phyloP scores from a whole-genome alignment of 2,797 vertebrate genomes.

The Manis javanica region DNA sequence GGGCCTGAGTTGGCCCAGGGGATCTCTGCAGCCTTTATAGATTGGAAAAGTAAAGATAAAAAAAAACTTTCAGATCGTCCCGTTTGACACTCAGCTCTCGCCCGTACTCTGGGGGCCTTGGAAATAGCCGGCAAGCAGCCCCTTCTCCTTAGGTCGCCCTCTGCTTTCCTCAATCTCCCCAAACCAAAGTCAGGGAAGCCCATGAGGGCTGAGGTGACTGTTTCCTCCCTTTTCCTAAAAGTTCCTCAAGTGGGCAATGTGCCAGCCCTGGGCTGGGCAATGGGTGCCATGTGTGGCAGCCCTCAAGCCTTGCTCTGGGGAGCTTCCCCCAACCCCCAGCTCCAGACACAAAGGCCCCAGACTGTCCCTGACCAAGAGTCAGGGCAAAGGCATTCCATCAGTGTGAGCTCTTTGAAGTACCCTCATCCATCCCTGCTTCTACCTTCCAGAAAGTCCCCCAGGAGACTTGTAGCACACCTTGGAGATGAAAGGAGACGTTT shows the following conservation, averaged over 20 bases:
- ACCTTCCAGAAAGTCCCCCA: not conserved
- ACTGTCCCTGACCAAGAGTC: not conserved
- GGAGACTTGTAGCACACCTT: not conserved
- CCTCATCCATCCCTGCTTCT: not conserved
- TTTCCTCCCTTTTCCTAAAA: not conserved
- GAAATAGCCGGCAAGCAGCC: not conserved
- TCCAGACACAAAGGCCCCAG: not conserved
- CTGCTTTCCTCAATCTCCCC: not conserved
- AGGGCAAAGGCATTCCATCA: not conserved
- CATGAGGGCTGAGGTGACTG: not conserved
- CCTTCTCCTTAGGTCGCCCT: not conserved
- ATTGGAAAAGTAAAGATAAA: not conserved
- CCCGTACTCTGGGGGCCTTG: not conserved
- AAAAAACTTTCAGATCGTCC: not conserved
- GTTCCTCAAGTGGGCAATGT: rapidly evolving
- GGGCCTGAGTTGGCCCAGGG: not conserved
- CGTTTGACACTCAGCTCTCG: not conserved
- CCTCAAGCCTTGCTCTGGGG: not conserved
- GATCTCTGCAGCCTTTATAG: not conserved
- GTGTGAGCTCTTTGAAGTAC: not conserved
- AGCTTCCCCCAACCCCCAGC: not conserved
- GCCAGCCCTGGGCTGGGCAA: not conserved
- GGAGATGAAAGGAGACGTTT: not conserved
- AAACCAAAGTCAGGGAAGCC: not conserved
- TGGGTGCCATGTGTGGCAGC: not conserved